Evolutionary conservation across 2,113 vertebrate genomes (phyloP).

Genomic region (Callipepla californica): DNA sequence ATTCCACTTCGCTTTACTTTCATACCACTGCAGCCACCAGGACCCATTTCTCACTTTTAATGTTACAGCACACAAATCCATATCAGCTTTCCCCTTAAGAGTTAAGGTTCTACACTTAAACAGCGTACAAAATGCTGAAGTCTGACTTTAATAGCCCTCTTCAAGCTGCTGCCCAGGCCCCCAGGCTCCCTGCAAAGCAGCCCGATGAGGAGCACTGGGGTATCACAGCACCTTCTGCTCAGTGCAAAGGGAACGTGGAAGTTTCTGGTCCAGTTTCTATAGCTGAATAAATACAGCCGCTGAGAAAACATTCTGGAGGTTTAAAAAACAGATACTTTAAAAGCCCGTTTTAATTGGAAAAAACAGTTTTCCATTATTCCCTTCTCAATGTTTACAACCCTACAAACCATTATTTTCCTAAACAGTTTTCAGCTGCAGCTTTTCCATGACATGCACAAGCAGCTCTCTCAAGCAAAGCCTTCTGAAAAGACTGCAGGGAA

Average conservation of each 20-base stretch:
- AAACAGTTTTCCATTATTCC: not conserved
- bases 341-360: not conserved
- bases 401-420: not conserved
- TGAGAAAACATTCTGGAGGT: not conserved
- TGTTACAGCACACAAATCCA: not conserved
- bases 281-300: not conserved
- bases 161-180: not conserved
- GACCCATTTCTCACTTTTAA: not conserved
- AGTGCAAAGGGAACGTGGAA: not conserved
- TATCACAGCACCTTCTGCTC: not conserved
- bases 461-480: not conserved
- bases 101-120: not conserved
- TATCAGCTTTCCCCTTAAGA: not conserved
- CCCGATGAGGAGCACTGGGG: not conserved
- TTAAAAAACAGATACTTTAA: not conserved
- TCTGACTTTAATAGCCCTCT: not conserved
- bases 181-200: not conserved
- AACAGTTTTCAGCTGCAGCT: constrained; percentile 22
- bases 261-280: not conserved
- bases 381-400: not conserved
- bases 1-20: not conserved
- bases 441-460: not conserved
- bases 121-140: not conserved
- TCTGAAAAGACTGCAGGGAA: not conserved
- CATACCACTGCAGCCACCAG: not conserved